phyloP scores from a whole-genome alignment of 2,797 vertebrate species.

The Crocidura indochinensis region DNA sequence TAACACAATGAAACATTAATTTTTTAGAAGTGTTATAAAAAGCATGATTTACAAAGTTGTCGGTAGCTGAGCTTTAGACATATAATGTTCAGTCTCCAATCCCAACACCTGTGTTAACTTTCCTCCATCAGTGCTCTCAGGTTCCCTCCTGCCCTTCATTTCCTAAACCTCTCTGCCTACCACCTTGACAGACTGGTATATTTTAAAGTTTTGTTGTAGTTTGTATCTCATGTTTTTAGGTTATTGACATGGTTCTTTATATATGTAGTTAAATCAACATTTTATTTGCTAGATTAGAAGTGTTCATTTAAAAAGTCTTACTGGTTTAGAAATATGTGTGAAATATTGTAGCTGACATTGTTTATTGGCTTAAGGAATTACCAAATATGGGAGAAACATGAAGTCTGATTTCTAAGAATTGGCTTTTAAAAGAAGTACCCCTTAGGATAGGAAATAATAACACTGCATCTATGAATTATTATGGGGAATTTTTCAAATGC shows the following conservation, averaged over 20 bases:
- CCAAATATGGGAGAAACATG: neutral
- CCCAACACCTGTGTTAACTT: no score
- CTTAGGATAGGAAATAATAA: conserved; percentile 53
- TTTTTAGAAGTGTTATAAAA: neutral
- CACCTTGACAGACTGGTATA: no score
- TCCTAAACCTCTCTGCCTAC: no score
- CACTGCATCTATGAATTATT: conserved; percentile 40
- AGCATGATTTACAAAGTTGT: no score
- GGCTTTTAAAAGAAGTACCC: conserved; percentile 45
- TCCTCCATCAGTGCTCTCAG: no score
- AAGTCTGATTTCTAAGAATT: conserved; percentile 54
- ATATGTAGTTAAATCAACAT: neutral
- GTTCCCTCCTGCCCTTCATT: no score
- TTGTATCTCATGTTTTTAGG: no score
- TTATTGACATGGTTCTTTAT: no score
- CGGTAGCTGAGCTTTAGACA: no score
- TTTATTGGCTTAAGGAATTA: conserved; percentile 23
- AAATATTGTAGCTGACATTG: conserved; percentile 33
- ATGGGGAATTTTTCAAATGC: conserved; percentile 35
- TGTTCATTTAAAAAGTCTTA: conserved; percentile 7
- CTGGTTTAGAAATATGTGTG: conserved; percentile 41
- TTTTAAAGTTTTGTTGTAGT: no score
- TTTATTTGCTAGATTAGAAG: neutral
- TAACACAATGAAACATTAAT: conserved; percentile 20
- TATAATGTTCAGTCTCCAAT: no score